These are phyloP conservation scores for Diuraphis noxia DNA, from an alignment of 1,140 invertebrate species.

Conservation along the genomic window DNA sequence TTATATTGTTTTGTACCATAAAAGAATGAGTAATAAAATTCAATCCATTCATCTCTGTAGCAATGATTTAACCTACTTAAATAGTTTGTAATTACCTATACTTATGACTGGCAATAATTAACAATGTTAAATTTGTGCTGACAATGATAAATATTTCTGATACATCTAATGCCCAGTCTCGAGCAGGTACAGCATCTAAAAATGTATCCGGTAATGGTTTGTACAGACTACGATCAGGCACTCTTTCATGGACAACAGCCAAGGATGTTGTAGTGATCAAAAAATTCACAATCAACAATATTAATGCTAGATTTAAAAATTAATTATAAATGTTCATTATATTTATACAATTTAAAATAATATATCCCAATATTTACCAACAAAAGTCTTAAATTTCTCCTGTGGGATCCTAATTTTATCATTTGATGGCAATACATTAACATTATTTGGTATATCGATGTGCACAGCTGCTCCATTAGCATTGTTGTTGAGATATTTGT, in stretches of 20 bases:
- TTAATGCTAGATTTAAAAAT: constrained; percentile 64
- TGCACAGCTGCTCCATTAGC: constrained; percentile 62
- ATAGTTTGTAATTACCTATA: constrained; percentile 66
- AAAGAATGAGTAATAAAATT: background rate
- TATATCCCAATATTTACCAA: constrained; percentile 62
- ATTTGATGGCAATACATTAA: constrained; percentile 60
- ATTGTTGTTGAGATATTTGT: constrained; percentile 57
- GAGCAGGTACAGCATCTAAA: constrained; percentile 73
- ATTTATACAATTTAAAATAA: background rate
- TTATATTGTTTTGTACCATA: background rate
- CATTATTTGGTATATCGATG: constrained; percentile 63
- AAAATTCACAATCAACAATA: constrained; percentile 68
- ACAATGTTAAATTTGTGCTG: constrained; percentile 71
- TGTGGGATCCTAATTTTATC: constrained; percentile 71
- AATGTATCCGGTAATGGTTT: constrained; percentile 79
- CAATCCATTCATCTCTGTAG: background rate
- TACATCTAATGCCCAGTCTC: constrained; percentile 76
- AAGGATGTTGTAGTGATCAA: constrained; percentile 71
- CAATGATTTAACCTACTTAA: constrained; percentile 18
- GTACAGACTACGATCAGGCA: constrained; percentile 73
- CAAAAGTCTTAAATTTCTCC: constrained; percentile 73
- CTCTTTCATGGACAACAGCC: constrained; percentile 80
- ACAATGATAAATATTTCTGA: constrained; percentile 86
- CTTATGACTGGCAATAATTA: constrained; percentile 80
- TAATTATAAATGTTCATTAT: constrained; percentile 15